Evolutionary conservation across 2,797 vertebrate genomes (phyloP).

Genomic region (Chaenodraco wilsoni): DNA sequence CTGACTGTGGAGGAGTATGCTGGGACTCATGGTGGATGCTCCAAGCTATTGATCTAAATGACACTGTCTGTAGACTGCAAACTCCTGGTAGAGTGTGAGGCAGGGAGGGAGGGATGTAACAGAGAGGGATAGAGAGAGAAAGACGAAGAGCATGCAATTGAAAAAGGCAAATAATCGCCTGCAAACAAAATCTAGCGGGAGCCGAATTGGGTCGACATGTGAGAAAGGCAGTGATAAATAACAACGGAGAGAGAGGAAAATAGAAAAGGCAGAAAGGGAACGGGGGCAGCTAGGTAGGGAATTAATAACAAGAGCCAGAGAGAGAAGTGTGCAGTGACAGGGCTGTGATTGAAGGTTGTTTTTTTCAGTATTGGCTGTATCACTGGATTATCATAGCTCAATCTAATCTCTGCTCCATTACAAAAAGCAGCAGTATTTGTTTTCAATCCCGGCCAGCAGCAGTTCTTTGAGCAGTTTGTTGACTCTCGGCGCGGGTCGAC

Average conservation of each 20-base stretch:
- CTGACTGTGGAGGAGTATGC: conserved; percentile 52
- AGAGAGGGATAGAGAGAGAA: conserved; percentile 9
- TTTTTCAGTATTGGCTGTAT: conserved; percentile 5
- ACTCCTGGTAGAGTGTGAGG: conserved; percentile 44
- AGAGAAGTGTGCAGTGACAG: conserved; percentile 28
- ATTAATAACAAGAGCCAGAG: conserved; percentile 12
- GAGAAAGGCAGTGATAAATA: conserved; percentile 52
- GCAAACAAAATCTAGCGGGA: conserved; percentile 27
- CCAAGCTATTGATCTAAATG: conserved; percentile 73
- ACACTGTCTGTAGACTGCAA: conserved; percentile 62
- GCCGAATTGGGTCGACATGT: conserved; percentile 40
- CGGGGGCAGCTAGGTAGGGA: conserved; percentile 11
- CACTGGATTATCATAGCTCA: conserved; percentile 35
- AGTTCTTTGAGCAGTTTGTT: conserved; percentile 30
- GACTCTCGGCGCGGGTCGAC: conserved; percentile 23
- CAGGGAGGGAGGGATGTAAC: conserved; percentile 15
- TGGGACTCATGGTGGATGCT: conserved; percentile 56
- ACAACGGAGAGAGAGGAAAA: conserved; percentile 28
- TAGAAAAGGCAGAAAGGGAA: conserved; percentile 7
- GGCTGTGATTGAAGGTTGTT: conserved; percentile 28
- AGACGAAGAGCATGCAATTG: conserved; percentile 52
- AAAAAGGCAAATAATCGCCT: conserved; percentile 62
- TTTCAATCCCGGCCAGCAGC: conserved; percentile 6
- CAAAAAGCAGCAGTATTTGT: conserved; percentile 37
- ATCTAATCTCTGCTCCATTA: conserved; percentile 37